Conservation (phyloP, 37 sponge, comb jelly and placozoan genomes). For the Haliclona indistincta region DNA sequence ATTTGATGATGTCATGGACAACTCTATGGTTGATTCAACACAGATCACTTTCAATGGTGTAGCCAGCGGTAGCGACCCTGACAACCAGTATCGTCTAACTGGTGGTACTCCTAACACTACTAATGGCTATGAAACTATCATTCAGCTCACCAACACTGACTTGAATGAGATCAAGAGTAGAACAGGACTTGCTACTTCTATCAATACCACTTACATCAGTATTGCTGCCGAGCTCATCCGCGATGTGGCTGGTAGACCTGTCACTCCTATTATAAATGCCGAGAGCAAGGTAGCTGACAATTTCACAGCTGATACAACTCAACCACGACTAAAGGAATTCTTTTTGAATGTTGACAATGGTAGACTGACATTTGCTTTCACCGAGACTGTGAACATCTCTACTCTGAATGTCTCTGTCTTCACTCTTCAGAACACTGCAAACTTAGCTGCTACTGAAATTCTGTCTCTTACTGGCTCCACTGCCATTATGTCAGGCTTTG, state of each 20-base stretch:
- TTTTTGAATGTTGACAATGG: slow-evolving; percentile 65
- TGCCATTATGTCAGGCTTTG: slow-evolving; percentile 31
- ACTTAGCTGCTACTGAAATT: neutral
- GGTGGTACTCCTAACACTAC: slow-evolving; percentile 54
- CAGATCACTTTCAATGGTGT: slow-evolving; percentile 67
- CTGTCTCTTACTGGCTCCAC: slow-evolving; percentile 65
- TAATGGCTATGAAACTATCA: slow-evolving; percentile 74
- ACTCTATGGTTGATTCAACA: slow-evolving; percentile 51
- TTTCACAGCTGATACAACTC: slow-evolving; percentile 63
- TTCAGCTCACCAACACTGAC: slow-evolving; percentile 53
- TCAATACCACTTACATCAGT: slow-evolving; percentile 69
- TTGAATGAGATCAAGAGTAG: slow-evolving; percentile 76
- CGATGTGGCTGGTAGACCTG: slow-evolving; percentile 69
- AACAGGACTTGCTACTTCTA: slow-evolving; percentile 64
- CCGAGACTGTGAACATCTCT: slow-evolving; percentile 74
- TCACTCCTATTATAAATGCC: slow-evolving; percentile 56
- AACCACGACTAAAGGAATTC: slow-evolving; percentile 60
- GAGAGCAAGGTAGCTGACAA: slow-evolving; percentile 45
- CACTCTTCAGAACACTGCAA: slow-evolving; percentile 41
- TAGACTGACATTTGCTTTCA: slow-evolving; percentile 66
- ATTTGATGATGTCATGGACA: slow-evolving; percentile 84
- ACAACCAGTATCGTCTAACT: slow-evolving; percentile 64
- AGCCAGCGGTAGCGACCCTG: slow-evolving; percentile 31
- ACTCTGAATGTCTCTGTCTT: slow-evolving; percentile 35
- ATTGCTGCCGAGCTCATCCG: slow-evolving; percentile 65